These are phyloP conservation scores for Vanessa tameamea DNA, from an alignment of 1,140 invertebrate species.

Conservation along the genomic window DNA sequence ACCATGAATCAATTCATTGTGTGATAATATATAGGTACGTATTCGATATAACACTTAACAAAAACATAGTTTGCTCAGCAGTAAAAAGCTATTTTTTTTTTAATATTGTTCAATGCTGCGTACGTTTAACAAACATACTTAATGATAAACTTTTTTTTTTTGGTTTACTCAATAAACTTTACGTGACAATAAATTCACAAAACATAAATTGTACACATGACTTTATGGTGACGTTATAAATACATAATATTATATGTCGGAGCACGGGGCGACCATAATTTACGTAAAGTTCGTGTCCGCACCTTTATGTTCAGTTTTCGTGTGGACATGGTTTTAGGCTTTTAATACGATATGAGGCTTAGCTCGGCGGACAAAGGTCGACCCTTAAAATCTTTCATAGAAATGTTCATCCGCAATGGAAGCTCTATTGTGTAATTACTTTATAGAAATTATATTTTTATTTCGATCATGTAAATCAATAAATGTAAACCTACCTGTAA, in stretches of 20 bases:
- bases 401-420: background rate
- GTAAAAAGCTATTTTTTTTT: too few species aligned
- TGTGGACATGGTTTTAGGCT: slow-evolving; percentile 45
- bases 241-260: slow-evolving; percentile 24
- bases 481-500: too few species aligned
- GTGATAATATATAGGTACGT: too few species aligned
- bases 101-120: background rate
- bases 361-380: slow-evolving; percentile 7
- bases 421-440: background rate
- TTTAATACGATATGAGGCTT: slow-evolving; percentile 41
- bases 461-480: background rate
- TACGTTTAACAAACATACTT: background rate
- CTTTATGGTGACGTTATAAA: slow-evolving; percentile 15
- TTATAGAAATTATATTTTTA: background rate
- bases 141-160: background rate
- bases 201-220: slow-evolving; percentile 37
- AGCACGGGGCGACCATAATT: slow-evolving; percentile 42
- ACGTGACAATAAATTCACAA: slow-evolving; percentile 10
- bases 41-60: too few species aligned
- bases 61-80: too few species aligned
- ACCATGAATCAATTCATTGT: too few species aligned
- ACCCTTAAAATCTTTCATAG: slow-evolving; percentile 7
- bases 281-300: slow-evolving; percentile 40
- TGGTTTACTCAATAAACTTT: background rate
- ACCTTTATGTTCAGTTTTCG: slow-evolving; percentile 50